These are phyloP conservation scores for Cactoblastis cactorum DNA, from an alignment of 2,888 invertebrate species.

Conservation along the genomic window DNA sequence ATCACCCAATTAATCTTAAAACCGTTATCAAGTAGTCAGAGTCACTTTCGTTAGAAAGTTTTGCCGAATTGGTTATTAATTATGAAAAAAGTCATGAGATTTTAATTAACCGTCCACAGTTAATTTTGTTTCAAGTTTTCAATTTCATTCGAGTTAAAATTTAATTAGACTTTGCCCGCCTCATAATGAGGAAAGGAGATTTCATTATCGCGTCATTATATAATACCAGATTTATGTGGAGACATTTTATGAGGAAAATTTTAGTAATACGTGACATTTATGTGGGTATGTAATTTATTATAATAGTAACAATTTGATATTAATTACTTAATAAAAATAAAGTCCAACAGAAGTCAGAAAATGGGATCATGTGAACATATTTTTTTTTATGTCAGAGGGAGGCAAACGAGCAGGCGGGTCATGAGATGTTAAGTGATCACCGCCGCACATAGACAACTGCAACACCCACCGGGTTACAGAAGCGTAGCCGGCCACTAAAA, in stretches of 20 bases:
- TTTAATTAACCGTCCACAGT: slow-evolving; percentile 40
- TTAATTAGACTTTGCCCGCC: slow-evolving; percentile 32
- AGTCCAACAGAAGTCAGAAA: too few relatives aligned
- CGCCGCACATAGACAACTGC: too few relatives aligned
- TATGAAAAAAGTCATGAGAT: slow-evolving; percentile 24
- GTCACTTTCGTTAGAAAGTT: neutral
- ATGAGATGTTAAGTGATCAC: too few relatives aligned
- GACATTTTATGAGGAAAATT: slow-evolving; percentile 1
- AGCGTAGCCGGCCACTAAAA: too few relatives aligned
- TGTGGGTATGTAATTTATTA: too few relatives aligned
- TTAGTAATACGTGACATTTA: neutral
- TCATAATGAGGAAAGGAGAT: slow-evolving; percentile 31
- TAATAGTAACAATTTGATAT: too few relatives aligned
- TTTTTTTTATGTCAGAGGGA: too few relatives aligned
- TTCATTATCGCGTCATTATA: slow-evolving; percentile 12
- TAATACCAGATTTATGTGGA: neutral
- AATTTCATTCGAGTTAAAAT: slow-evolving; percentile 32
- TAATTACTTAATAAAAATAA: too few relatives aligned
- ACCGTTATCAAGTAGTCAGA: neutral
- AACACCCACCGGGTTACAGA: too few relatives aligned
- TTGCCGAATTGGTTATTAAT: slow-evolving; percentile 11
- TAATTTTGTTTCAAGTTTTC: slow-evolving; percentile 34
- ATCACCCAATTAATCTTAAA: slow-evolving; percentile 2
- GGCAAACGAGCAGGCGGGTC: too few relatives aligned
- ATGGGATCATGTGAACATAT: too few relatives aligned